Conservation (phyloP, 2,888 invertebrate species). For the Xanthia icteritia region DNA sequence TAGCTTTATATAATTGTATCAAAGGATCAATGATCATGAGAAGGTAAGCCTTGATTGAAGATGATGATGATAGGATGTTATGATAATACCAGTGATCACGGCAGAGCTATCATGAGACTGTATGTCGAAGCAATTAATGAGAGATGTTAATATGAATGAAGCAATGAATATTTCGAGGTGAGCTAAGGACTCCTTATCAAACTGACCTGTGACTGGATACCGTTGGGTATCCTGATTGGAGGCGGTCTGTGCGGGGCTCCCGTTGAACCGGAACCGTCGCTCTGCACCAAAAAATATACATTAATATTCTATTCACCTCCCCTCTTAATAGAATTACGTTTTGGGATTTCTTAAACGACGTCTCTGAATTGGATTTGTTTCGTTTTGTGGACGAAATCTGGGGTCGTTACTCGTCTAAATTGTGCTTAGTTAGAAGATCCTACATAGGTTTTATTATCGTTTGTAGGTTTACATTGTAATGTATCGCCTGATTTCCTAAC, state of each 20-base stretch:
- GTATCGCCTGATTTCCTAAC: conserved; percentile 47
- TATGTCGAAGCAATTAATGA: conserved; percentile 15
- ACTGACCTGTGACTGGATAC: conserved; percentile 84
- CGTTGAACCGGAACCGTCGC: conserved; percentile 81
- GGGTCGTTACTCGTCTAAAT: conserved; percentile 41
- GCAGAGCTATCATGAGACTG: not conserved
- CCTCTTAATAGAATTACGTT: conserved; percentile 64
- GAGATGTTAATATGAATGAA: conserved; percentile 20
- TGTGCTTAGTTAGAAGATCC: conserved; percentile 33
- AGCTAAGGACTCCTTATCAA: conserved; percentile 51
- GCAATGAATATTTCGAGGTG: conserved; percentile 37
- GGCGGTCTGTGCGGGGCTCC: conserved; percentile 84
- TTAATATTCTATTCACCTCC: conserved; percentile 61
- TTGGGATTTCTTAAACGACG: conserved; percentile 62
- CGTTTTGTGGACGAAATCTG: conserved; percentile 45
- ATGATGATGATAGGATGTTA: not conserved
- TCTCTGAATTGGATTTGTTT: conserved; percentile 58
- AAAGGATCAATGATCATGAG: not conserved
- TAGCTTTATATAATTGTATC: not conserved
- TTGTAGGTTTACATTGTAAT: conserved; percentile 8
- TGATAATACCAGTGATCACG: not conserved
- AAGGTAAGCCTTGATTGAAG: not conserved
- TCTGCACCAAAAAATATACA: conserved; percentile 74
- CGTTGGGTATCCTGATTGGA: conserved; percentile 86
- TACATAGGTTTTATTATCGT: conserved; percentile 2